phyloP scores from a whole-genome alignment of 2,797 vertebrate species.

The Chromobotia macracanthus region DNA sequence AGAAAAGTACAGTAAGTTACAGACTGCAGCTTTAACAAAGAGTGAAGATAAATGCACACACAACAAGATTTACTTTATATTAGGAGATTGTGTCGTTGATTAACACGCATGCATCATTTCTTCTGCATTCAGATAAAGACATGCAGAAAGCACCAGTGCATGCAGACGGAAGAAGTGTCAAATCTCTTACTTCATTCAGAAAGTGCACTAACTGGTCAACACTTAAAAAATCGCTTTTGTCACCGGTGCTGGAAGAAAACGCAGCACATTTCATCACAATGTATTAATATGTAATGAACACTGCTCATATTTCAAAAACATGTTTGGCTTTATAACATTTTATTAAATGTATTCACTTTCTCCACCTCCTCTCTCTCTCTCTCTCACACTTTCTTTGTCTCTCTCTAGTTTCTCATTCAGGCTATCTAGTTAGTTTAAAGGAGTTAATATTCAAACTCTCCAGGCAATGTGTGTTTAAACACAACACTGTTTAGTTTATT shows the following conservation, averaged over 20 bases:
- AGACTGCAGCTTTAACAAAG: too few relatives aligned
- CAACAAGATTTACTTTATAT: background rate
- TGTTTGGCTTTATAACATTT: background rate
- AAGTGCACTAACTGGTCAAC: slow-evolving; percentile 99
- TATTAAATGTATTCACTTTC: too few relatives aligned
- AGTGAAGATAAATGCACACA: background rate
- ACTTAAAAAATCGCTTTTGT: slow-evolving; percentile 99
- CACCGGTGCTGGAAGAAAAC: slow-evolving; percentile 99
- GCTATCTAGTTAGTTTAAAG: background rate
- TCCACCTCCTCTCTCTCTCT: background rate
- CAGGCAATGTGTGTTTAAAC: slow-evolving; percentile 28
- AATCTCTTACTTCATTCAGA: slow-evolving; percentile 99
- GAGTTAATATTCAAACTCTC: slow-evolving; percentile 31
- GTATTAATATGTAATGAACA: too few relatives aligned
- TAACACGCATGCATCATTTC: too few relatives aligned
- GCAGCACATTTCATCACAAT: slow-evolving; percentile 75
- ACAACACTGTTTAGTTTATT: background rate
- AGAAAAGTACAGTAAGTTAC: too few relatives aligned
- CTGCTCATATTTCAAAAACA: slow-evolving; percentile 52
- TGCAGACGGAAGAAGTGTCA: slow-evolving; percentile 43
- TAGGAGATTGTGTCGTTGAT: background rate
- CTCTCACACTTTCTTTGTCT: background rate
- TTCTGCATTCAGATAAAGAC: background rate
- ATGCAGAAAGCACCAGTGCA: background rate
- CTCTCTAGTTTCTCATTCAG: background rate